Evolutionary conservation across 2,888 invertebrate genomes (phyloP).

Genomic region (Metopia argyrocephala): DNA sequence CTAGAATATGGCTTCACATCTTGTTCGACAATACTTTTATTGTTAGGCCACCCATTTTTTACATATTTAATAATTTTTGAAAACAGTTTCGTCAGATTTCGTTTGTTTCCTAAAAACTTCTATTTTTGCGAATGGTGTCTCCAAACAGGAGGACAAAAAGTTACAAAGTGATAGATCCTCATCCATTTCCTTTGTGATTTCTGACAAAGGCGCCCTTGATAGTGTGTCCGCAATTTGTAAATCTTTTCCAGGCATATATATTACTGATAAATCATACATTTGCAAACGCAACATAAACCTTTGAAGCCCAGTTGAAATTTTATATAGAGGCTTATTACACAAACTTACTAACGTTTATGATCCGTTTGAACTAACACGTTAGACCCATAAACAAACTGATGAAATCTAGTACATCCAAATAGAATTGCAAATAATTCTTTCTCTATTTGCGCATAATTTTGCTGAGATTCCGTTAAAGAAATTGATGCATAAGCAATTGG

Average conservation of each 20-base stretch:
- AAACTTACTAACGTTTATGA: constrained; percentile 21
- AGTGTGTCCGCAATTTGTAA: too few species aligned
- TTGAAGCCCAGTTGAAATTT: constrained; percentile 26
- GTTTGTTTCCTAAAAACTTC: background rate
- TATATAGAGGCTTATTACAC: constrained; percentile 6
- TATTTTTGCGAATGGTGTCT: constrained; percentile 5
- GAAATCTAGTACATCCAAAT: constrained; percentile 60
- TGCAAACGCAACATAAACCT: constrained; percentile 14
- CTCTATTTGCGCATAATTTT: constrained; percentile 64
- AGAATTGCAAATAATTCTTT: constrained; percentile 64
- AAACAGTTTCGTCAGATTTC: background rate
- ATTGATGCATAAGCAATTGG: constrained; percentile 58
- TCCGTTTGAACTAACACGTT: constrained; percentile 42
- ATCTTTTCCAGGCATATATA: background rate
- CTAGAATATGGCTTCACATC: constrained; percentile 22
- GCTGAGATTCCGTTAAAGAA: constrained; percentile 50
- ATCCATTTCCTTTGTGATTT: too few species aligned
- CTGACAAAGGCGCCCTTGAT: too few species aligned
- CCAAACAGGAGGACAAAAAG: constrained; percentile 31
- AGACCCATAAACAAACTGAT: constrained; percentile 59
- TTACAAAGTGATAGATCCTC: background rate
- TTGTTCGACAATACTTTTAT: constrained; percentile 30
- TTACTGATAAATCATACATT: background rate
- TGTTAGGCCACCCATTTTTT: constrained; percentile 48
- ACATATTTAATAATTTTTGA: constrained; percentile 39